Base-by-base conservation (phyloP, 2,113 vertebrate species). In the Prochilodus magdalenae region DNA sequence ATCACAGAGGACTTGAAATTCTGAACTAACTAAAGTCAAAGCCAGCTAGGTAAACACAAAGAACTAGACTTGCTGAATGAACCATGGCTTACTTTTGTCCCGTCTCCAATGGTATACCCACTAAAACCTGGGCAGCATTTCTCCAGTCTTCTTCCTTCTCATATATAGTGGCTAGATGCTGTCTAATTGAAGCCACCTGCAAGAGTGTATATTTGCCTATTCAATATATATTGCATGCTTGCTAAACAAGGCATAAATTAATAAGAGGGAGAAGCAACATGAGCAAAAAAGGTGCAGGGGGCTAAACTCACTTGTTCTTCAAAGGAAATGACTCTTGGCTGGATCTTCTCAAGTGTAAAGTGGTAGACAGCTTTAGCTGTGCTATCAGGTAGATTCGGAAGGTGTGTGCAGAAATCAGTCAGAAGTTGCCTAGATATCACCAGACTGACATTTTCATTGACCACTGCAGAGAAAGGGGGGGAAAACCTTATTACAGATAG, bases 121-220 rank as follows among this genome's bases (percentile, higher is more conserved):
- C 98, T 90, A 99, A 93, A 85, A 99, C 98, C 90, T 97, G 97
- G 0, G 97, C 98, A 67, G 97, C 98, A 0, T 99, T 99, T 91
- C 98, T 97, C 98, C 98, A 99, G 75, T 99, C 97, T 89, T 98
- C 97, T 86, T 99, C 98, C 76, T 99, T 99, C 88, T 99, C 97
- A 90, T 99, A 98, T 91, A 99, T 98, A n/a, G 97, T 97, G 78
- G 98, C 97, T 89, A 99, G 94, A 91, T 99, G 98, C 87, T 99
- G 98, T 89, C 98, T 95, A 92, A 99, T 98, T 18, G 97, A 99
- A 76, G 98, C 98, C 2, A 99, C 98, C 98, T 99, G 85, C 12
- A 63, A 80, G 53, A 22, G 36, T 18, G 57, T 63, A 5, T 30
- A 24, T 29, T 60, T 13, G 3, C 15, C 16, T 4, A 16, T 29